Percentiles rank a stretch among this genome's conserved stretches.
Conservation (phyloP, 2,888 invertebrate genomes). For the Ophraella communa region DNA sequence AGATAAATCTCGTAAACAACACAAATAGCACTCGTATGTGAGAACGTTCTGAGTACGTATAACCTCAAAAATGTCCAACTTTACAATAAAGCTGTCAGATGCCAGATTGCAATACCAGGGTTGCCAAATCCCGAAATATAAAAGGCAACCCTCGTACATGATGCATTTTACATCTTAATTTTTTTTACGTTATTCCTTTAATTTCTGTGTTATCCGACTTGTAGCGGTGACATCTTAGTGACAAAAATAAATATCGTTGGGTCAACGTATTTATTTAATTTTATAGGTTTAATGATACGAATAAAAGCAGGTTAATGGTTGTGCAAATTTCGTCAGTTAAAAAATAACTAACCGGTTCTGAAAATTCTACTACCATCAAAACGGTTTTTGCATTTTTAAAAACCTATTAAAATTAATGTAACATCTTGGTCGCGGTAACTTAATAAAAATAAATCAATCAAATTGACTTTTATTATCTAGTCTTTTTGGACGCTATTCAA, state of each 20-base stretch:
- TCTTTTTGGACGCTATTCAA: not conserved
- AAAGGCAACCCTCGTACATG: too few relatives aligned
- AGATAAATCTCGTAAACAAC: too few relatives aligned
- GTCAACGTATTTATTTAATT: not conserved
- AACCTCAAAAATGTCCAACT: too few relatives aligned
- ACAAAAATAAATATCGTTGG: not conserved
- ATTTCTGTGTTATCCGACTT: too few relatives aligned
- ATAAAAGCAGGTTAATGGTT: not conserved
- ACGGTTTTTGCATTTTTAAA: not conserved
- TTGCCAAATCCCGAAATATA: too few relatives aligned
- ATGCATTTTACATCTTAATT: too few relatives aligned
- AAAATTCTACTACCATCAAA: not conserved
- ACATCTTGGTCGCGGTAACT: not conserved
- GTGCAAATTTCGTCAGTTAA: not conserved
- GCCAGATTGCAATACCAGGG: too few relatives aligned
- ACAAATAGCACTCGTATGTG: too few relatives aligned
- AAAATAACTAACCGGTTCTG: not conserved
- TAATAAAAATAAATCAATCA: not conserved
- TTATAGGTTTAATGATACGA: not conserved
- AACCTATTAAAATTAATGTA: not conserved
- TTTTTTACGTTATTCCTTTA: too few relatives aligned
- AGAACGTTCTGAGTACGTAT: too few relatives aligned
- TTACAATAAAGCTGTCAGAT: too few relatives aligned
- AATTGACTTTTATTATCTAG: not conserved
- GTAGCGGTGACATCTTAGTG: too few relatives aligned